Conservation (phyloP, 2,797 vertebrate genomes). For the Arnoldichthys spilopterus region DNA sequence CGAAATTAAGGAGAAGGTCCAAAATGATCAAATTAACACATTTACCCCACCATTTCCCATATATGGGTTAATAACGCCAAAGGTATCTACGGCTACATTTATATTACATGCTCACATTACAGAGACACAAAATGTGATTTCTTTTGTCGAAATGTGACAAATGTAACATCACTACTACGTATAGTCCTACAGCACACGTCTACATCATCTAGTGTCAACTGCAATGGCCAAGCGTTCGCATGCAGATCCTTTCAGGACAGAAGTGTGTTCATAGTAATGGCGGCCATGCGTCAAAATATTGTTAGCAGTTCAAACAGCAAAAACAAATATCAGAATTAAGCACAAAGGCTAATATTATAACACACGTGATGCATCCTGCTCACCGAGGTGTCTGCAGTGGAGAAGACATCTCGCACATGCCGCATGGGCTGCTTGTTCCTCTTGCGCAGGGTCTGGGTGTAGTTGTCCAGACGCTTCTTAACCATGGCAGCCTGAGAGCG, state of each 20-base stretch:
- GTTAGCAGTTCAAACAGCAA: no score
- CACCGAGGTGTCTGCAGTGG: constrained; percentile 75
- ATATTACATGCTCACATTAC: no score
- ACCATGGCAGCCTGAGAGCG: constrained; percentile 89
- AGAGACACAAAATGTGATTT: no score
- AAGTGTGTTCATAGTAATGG: neutral
- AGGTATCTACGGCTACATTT: no score
- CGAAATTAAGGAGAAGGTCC: neutral
- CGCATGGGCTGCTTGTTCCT: constrained; percentile 85
- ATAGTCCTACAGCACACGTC: no score
- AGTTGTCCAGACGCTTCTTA: constrained; percentile 89
- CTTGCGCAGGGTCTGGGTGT: constrained; percentile 89
- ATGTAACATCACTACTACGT: no score
- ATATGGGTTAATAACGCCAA: neutral
- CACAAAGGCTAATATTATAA: no score
- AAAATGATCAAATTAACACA: neutral
- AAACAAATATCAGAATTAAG: neutral
- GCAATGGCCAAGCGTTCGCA: no score
- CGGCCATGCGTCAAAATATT: neutral
- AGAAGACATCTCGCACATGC: constrained; percentile 89
- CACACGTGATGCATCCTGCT: constrained; percentile 51
- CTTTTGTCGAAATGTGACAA: no score
- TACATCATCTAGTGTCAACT: no score
- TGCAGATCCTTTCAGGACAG: neutral
- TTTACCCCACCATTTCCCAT: neutral